These are phyloP conservation scores for Camponotus floridanus DNA, from an alignment of 1,140 invertebrate species.

Conservation along the genomic window DNA sequence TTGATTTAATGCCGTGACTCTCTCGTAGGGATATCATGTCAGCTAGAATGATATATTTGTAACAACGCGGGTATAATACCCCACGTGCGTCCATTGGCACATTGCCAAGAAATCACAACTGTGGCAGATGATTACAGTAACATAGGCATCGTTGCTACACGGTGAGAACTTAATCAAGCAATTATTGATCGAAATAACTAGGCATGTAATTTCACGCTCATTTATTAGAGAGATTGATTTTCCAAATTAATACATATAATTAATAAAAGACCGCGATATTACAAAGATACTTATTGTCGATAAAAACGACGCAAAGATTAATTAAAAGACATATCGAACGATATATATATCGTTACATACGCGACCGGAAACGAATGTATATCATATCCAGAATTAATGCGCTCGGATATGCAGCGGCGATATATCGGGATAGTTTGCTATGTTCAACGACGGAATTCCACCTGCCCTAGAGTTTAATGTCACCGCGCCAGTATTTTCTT, in stretches of 20 bases:
- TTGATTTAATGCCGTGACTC: constrained; percentile 32
- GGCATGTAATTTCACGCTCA: constrained; percentile 21
- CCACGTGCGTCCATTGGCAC: constrained; percentile 63
- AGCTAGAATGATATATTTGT: constrained; percentile 62
- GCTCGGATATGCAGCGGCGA: constrained; percentile 23
- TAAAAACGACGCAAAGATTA: not conserved
- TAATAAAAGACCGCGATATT: not conserved
- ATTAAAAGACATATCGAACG: not conserved
- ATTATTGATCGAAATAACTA: constrained; percentile 16
- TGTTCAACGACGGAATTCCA: constrained; percentile 53
- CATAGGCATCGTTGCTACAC: constrained; percentile 54
- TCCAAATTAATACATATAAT: not conserved
- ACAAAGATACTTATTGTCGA: not conserved
- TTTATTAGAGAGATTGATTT: not conserved
- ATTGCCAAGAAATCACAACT: constrained; percentile 59
- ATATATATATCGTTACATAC: not conserved
- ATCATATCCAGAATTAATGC: constrained; percentile 43
- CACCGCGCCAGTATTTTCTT: constrained; percentile 61
- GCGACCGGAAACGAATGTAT: constrained; percentile 23
- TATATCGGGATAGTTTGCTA: constrained; percentile 23
- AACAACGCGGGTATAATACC: constrained; percentile 56
- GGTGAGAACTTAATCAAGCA: constrained; percentile 68
- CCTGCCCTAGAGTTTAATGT: constrained; percentile 70
- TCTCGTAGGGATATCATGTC: not conserved
- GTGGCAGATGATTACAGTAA: constrained; percentile 61